Percentiles rank a stretch among this genome's conserved stretches.
These are phyloP conservation scores for Macaca nemestrina DNA, from an alignment of 2,113 vertebrate species.

Conservation along the genomic window DNA sequence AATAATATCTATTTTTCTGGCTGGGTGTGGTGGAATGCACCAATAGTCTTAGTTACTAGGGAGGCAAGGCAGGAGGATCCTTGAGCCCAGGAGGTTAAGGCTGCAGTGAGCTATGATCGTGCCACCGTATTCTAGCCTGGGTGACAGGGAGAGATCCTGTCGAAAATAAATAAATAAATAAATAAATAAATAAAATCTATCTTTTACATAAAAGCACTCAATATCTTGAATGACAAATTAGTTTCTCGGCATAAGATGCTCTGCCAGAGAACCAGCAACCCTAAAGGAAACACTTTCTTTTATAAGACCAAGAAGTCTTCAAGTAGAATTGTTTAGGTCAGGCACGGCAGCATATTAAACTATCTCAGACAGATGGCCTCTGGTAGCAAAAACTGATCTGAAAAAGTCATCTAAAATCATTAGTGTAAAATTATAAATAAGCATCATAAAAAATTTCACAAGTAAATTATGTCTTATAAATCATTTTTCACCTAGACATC, in stretches of 20 bases:
- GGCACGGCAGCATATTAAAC: background rate
- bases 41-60: too few relatives aligned
- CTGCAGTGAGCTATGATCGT: too few relatives aligned
- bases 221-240: background rate
- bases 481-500: background rate
- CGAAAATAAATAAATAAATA: background rate
- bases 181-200: background rate
- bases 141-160: too few relatives aligned
- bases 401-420: background rate
- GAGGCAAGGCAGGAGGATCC: too few relatives aligned
- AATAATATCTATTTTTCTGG: too few relatives aligned
- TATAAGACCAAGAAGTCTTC: background rate
- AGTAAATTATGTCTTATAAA: background rate
- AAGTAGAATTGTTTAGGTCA: background rate
- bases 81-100: too few relatives aligned
- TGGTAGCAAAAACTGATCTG: background rate
- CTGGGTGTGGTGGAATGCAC: too few relatives aligned
- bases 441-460: background rate
- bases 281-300: background rate
- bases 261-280: background rate
- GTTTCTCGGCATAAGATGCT: background rate
- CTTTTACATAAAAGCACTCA: conserved; percentile 25
- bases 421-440: background rate
- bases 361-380: background rate
- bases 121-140: too few relatives aligned